A percentile compares a stretch with the other conserved stretches of the same genome.
Conservation (phyloP, 2,113 vertebrate species). For the Vanacampus margaritifer region DNA sequence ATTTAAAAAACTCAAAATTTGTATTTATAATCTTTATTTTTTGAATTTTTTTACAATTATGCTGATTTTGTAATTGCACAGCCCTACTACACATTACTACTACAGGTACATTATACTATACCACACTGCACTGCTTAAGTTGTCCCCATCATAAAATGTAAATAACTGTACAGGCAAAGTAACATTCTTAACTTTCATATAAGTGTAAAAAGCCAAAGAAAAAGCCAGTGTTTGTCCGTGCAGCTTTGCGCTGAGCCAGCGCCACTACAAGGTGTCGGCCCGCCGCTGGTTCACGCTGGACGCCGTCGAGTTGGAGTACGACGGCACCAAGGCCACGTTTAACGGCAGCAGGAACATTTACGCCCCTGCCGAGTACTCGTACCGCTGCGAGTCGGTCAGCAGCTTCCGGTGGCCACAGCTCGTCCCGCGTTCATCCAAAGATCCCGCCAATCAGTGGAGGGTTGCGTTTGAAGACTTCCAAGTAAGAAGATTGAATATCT, state of each 20-base stretch:
- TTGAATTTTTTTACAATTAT: no score
- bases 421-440: conserved; percentile 48
- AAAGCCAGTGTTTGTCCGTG: background rate
- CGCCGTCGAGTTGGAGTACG: conserved; percentile 71
- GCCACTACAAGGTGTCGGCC: conserved; percentile 76
- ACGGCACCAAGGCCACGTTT: conserved; percentile 65
- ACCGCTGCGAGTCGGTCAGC: conserved; percentile 78
- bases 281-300: conserved; percentile 82
- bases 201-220: background rate
- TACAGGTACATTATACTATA: no score
- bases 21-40: no score
- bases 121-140: no score
- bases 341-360: conserved; percentile 76
- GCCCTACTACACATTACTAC: no score
- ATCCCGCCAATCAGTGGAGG: conserved; percentile 73
- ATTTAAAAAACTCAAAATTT: no score
- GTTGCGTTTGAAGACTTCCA: conserved; percentile 80
- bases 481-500: conserved; percentile 56
- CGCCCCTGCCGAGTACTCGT: conserved; percentile 81
- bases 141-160: no score
- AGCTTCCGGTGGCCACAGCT: conserved; percentile 66
- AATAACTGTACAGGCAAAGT: no score
- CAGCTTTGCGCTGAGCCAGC: conserved; percentile 77
- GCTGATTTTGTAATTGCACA: no score
- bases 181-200: no score